A percentile compares a stretch with the other conserved stretches of the same genome.
These are phyloP conservation scores for Oryzias melastigma DNA, from an alignment of 2,113 vertebrate species.

Conservation along the genomic window DNA sequence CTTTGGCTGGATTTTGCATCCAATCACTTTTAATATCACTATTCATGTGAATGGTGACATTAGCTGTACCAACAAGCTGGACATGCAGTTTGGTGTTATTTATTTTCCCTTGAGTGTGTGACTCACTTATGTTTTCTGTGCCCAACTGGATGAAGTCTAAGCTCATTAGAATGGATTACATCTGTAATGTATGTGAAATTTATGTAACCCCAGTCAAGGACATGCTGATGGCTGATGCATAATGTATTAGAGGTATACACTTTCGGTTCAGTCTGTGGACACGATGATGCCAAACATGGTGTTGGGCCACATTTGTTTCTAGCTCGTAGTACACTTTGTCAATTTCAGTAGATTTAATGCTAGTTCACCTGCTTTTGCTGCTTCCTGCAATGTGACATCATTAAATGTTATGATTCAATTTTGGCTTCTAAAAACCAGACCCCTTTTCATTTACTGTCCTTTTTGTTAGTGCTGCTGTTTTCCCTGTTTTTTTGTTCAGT, in stretches of 20 bases:
- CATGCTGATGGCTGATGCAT: conserved; percentile 63
- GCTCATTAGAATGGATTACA: conserved; percentile 76
- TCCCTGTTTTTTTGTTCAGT: conserved; percentile 6
- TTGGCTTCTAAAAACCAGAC: conserved; percentile 17
- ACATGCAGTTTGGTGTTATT: conserved; percentile 38
- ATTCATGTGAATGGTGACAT: conserved; percentile 33
- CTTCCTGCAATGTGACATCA: conserved; percentile 6
- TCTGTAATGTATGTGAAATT: conserved; percentile 72
- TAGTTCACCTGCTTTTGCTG: neutral
- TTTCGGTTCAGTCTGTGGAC: conserved; percentile 21
- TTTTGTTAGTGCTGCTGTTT: conserved; percentile 17
- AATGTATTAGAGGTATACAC: conserved; percentile 56
- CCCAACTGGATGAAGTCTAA: conserved; percentile 61
- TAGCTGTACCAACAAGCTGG: conserved; percentile 28
- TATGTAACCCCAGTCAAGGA: conserved; percentile 70
- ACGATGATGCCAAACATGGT: conserved; percentile 42
- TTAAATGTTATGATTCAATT: conserved; percentile 32
- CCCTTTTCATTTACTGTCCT: conserved; percentile 6
- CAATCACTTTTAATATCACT: conserved; percentile 1
- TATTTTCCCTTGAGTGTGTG: conserved; percentile 46
- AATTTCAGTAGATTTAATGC: neutral
- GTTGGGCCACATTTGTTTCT: conserved; percentile 12
- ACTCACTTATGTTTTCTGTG: conserved; percentile 38
- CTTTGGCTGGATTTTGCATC: conserved; percentile 8
- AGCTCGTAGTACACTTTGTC: conserved; percentile 10